phyloP scores from a whole-genome alignment of 1,140 invertebrate species.

The Diuraphis noxia region DNA sequence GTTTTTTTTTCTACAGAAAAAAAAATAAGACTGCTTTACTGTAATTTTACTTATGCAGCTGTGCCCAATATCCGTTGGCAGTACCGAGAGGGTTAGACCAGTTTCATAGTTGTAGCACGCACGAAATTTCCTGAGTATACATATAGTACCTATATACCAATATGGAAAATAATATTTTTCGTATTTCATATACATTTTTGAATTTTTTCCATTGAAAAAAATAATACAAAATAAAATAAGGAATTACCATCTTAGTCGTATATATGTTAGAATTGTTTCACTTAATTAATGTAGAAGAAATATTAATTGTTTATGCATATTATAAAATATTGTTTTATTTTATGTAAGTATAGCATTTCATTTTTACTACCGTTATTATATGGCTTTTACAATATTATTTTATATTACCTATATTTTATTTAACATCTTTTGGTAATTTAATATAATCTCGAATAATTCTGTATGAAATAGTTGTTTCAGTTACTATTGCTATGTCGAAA shows the following conservation, averaged over 20 bases:
- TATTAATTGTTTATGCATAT: not conserved
- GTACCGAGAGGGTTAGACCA: not conserved
- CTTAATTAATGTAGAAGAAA: not conserved
- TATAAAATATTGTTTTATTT: not conserved
- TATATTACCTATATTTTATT: not conserved
- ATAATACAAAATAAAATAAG: not conserved
- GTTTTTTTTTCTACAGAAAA: not conserved
- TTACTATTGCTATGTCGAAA: not conserved
- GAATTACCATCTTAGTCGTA: not conserved
- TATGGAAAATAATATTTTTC: not conserved
- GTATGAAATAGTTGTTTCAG: not conserved
- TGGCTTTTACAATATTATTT: not conserved
- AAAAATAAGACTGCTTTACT: not conserved
- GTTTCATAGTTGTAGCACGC: not conserved
- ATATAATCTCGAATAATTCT: not conserved
- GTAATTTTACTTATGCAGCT: conserved; percentile 12
- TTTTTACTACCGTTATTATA: not conserved
- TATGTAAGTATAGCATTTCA: not conserved
- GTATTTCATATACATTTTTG: not conserved
- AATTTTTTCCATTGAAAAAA: not conserved
- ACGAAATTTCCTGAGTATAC: not conserved
- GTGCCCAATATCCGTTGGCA: not conserved
- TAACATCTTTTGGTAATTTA: not conserved
- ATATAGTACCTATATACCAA: not conserved
- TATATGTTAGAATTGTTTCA: not conserved